Conservation (phyloP, 2,113 vertebrate species). For the Tachycineta bicolor region DNA sequence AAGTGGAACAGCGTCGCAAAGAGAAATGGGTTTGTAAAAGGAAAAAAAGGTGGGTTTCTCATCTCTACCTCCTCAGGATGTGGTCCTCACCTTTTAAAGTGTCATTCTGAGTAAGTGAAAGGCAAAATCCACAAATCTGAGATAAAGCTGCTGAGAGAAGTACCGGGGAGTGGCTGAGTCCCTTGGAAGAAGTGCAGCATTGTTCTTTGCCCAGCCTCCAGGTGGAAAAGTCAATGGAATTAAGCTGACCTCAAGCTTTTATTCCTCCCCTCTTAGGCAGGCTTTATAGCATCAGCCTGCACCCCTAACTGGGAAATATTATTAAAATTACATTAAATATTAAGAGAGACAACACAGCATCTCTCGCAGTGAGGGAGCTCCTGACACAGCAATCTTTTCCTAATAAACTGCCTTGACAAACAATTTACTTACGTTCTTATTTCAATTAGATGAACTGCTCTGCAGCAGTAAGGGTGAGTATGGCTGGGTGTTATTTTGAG, state of each 20-base stretch:
- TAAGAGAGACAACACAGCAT: slow-evolving; percentile 57
- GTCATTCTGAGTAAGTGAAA: not conserved
- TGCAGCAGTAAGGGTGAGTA: not conserved
- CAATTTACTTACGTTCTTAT: slow-evolving; percentile 63
- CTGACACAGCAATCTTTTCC: slow-evolving; percentile 65
- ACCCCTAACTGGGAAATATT: slow-evolving; percentile 51
- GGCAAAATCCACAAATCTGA: not conserved
- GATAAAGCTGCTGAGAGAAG: not conserved
- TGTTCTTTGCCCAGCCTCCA: not conserved
- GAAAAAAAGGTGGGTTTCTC: not conserved
- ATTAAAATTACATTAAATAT: slow-evolving; percentile 65
- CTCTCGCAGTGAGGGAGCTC: slow-evolving; percentile 43
- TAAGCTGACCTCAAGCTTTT: not conserved
- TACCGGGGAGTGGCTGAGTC: fast-evolving
- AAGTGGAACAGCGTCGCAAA: fast-evolving
- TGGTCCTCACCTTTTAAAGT: not conserved
- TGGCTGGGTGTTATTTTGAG: slow-evolving; percentile 13
- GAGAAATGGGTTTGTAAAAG: not conserved
- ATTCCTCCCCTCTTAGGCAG: not conserved
- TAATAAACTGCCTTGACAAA: slow-evolving; percentile 65
- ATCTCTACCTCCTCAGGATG: not conserved
- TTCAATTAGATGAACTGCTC: slow-evolving; percentile 49
- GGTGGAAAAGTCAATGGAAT: not conserved
- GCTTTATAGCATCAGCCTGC: not conserved
- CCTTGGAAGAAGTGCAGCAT: not conserved